phyloP scores from a whole-genome alignment of 2,113 vertebrate genomes.

The Acrocephalus arundinaceus region DNA sequence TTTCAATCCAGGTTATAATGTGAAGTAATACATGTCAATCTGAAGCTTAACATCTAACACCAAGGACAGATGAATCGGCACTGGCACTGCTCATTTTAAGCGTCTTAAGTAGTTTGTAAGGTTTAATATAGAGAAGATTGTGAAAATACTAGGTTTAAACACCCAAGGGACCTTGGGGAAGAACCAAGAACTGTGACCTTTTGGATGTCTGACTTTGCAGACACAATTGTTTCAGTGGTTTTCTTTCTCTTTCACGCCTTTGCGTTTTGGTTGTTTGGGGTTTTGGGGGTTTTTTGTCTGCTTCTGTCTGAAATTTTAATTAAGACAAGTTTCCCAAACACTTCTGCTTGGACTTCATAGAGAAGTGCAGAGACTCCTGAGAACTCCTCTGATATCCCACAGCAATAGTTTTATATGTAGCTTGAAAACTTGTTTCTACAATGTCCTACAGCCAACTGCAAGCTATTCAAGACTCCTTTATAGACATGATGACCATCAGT shows the following conservation, averaged over 20 bases:
- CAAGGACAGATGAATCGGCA: neutral
- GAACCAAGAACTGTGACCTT: constrained; percentile 9
- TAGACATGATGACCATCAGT: neutral
- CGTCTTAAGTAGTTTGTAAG: neutral
- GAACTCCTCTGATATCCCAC: neutral
- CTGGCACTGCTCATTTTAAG: neutral
- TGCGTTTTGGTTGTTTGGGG: neutral
- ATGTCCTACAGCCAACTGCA: neutral
- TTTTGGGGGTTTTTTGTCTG: neutral
- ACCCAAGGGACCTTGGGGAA: neutral
- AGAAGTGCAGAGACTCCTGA: neutral
- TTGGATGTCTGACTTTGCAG: constrained; percentile 30
- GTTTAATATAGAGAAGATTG: neutral
- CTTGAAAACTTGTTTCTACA: neutral
- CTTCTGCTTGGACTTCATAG: neutral
- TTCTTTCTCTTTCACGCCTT: neutral
- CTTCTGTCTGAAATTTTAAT: constrained; percentile 30
- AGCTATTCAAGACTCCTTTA: neutral
- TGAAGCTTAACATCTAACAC: neutral
- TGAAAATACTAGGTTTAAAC: neutral
- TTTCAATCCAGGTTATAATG: neutral
- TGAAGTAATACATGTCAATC: neutral
- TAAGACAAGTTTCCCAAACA: constrained; percentile 9
- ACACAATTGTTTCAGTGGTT: neutral
- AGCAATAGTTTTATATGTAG: neutral